Evolutionary conservation across 2,888 invertebrate genomes (phyloP).

Genomic region (Tachina grossa): DNA sequence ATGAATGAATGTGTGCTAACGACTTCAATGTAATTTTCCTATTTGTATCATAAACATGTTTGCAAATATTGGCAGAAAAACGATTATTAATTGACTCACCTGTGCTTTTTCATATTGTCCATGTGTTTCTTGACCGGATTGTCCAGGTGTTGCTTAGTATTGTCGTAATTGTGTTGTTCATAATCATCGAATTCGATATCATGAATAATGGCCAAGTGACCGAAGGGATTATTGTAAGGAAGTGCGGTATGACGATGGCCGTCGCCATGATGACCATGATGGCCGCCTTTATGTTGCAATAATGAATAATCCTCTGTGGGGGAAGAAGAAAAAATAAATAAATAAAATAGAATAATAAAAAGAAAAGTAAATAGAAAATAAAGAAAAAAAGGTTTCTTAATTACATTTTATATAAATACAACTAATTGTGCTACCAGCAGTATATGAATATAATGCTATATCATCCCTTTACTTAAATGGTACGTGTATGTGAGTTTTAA

Average conservation of each 20-base stretch:
- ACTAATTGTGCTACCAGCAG: not conserved
- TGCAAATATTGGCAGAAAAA: not conserved
- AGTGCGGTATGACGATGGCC: constrained; percentile 77
- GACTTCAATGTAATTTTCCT: constrained; percentile 14
- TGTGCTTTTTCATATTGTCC: constrained; percentile 80
- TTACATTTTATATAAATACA: constrained; percentile 51
- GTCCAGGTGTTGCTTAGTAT: constrained; percentile 77
- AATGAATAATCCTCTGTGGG: constrained; percentile 53
- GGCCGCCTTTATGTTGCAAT: constrained; percentile 47
- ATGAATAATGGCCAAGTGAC: constrained; percentile 80
- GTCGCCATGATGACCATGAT: constrained; percentile 76
- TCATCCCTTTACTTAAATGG: not conserved
- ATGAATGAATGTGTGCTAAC: not conserved
- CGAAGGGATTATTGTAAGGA: constrained; percentile 81
- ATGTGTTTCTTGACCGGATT: constrained; percentile 80
- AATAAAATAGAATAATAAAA: not conserved
- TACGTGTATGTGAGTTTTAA: not conserved
- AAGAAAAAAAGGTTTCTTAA: constrained; percentile 45
- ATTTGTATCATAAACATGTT: not conserved
- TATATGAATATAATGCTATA: not conserved
- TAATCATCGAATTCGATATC: constrained; percentile 80
- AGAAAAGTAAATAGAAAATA: not conserved
- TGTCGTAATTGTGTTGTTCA: constrained; percentile 81
- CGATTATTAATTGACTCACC: constrained; percentile 75
- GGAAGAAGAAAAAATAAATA: not conserved